Percentiles rank a stretch among this genome's conserved stretches.
Evolutionary conservation across 2,797 vertebrate species (phyloP).

Genomic region (Catamblyrhynchus diadema): DNA sequence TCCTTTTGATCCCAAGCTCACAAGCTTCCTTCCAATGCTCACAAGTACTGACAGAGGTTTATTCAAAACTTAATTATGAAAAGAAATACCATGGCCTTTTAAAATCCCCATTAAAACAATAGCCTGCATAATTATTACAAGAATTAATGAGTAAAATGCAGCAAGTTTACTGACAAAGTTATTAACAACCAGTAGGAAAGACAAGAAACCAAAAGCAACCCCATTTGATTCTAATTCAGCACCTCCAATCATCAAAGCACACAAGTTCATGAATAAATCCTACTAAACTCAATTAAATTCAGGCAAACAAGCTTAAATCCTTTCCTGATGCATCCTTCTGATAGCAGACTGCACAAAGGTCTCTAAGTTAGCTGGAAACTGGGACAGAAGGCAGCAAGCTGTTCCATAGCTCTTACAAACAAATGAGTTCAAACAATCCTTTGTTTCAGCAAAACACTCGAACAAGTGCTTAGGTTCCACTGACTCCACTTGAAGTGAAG

Average conservation of each 20-base stretch:
- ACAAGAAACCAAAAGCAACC: not conserved
- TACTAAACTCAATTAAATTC: not conserved
- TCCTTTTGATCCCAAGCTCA: not conserved
- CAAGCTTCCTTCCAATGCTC: not conserved
- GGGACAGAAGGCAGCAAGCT: not conserved
- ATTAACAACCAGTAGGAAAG: not conserved
- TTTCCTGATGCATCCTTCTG: not conserved
- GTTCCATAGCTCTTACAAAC: not conserved
- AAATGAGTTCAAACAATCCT: conserved; percentile 6
- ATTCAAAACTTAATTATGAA: not conserved
- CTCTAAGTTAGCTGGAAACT: not conserved
- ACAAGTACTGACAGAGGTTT: not conserved
- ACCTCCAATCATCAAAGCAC: not conserved
- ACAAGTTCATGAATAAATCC: not conserved
- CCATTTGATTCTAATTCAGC: not conserved
- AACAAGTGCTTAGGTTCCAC: not conserved
- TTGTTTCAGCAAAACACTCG: not conserved
- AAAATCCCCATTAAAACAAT: not conserved
- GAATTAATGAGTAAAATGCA: not conserved
- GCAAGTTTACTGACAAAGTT: not conserved
- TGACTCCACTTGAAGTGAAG: not conserved
- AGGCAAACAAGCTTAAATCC: conserved; percentile 1
- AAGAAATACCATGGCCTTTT: not conserved
- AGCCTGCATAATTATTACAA: not conserved
- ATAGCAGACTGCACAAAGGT: not conserved